Evolutionary conservation across 2,888 invertebrate species (phyloP), one percentile per base, ranked within the genome.

Genomic region (Rhamphomyia laevipes): DNA sequence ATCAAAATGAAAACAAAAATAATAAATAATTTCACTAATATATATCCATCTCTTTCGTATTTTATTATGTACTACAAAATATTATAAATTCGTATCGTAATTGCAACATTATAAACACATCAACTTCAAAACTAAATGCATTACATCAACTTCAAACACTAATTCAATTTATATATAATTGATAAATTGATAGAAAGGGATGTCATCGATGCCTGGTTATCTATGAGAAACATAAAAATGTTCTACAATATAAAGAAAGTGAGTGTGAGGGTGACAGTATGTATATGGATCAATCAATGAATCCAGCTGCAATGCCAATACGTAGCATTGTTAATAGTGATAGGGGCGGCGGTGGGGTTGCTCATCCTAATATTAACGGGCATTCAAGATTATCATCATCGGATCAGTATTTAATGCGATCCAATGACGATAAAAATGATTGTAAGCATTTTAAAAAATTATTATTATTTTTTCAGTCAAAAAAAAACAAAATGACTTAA

Each of bases 231-330:
- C 93, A 94, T 74, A 80, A 83, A 65, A 94, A 94, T 75, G 90
- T 94, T 60, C 79, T 94, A 56, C 93, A 94, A 73, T 94, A 92
- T 77, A 94, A 94, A 83, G 92, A 93, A 79, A 93, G 94, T 94
- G 76, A 91, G 93, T 88, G 71, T 67, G 71, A 71, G 67, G 70
- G 70, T 70, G 70, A 70, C 67, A 70, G 65, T 68, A 70, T 70
- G 68, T 70, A 70, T 68, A 67, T 68, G 69, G 70, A 70, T 70
- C 70, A 70, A 66, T 68, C 68, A 18, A 42, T 13, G 65, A 70
- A 71, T 65, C 70, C 71, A 66, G 69, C 71, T 65, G 70, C 71
- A 61, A 65, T 71, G 69, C 66, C 70, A 67, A 68, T 71, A 70
- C 70, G 71, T 67, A 70, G 68, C 69, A 68, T 69, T 65, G 64